phyloP scores from a whole-genome alignment of 2,113 vertebrate species.

The Hyla sarda region DNA sequence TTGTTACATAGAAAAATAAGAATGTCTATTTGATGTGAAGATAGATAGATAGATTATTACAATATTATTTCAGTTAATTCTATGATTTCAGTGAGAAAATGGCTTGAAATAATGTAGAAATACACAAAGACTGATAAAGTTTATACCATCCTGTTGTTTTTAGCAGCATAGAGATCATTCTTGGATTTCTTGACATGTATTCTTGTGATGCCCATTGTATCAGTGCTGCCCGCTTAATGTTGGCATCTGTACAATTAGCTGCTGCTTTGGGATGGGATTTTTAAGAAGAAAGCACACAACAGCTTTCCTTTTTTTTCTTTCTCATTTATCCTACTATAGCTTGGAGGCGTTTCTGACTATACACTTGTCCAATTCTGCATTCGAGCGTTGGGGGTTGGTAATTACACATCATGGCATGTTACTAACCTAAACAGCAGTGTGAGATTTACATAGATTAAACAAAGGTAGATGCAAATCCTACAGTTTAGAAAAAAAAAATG shows the following conservation, averaged over 20 bases:
- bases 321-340: conserved; percentile 25
- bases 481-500: not conserved
- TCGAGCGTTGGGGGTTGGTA: conserved; percentile 17
- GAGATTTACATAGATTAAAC: not conserved
- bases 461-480: not conserved
- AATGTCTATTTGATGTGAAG: too few relatives aligned
- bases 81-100: not conserved
- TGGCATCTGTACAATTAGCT: conserved; percentile 34
- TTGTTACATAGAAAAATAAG: not conserved
- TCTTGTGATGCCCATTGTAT: conserved; percentile 27
- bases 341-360: conserved; percentile 43
- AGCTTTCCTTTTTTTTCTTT: conserved; percentile 28
- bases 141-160: not conserved
- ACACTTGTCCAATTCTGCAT: conserved; percentile 31
- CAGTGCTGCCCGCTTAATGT: conserved; percentile 17
- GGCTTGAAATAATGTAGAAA: not conserved
- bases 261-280: conserved; percentile 21
- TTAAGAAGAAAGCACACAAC: conserved; percentile 44
- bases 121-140: not conserved
- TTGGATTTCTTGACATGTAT: conserved; percentile 27
- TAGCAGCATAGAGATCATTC: not conserved
- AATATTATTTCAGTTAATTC: not conserved
- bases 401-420: conserved; percentile 35
- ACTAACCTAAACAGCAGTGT: not conserved
- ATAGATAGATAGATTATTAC: not conserved